Percentiles rank a stretch among this genome's conserved stretches.
phyloP scores from a whole-genome alignment of 2,888 invertebrate species.

The Drosophila formosana region DNA sequence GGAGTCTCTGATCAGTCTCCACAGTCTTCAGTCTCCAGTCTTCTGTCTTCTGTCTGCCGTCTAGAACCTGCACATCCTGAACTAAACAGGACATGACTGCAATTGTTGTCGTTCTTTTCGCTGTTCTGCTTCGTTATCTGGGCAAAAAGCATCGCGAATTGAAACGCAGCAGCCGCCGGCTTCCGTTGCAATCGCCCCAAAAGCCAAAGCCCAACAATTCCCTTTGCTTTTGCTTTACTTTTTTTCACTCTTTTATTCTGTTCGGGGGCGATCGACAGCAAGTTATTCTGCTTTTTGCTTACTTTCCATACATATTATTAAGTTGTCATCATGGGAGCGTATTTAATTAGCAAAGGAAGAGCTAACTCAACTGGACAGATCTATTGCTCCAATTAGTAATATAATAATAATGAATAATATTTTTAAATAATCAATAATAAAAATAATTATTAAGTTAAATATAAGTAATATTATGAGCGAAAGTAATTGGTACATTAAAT shows the following conservation, averaged over 20 bases:
- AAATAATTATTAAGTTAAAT: too few species aligned
- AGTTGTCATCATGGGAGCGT: not conserved
- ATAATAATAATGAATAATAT: too few species aligned
- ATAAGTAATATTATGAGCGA: too few species aligned
- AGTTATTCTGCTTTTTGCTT: conserved; percentile 22
- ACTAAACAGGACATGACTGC: conserved; percentile 43
- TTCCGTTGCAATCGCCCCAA: conserved; percentile 60
- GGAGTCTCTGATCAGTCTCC: conserved; percentile 47
- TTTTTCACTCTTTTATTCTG: too few species aligned
- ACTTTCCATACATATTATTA: conserved; percentile 3
- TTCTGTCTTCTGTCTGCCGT: not conserved
- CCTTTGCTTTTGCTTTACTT: conserved; percentile 25
- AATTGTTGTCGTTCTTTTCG: conserved; percentile 31
- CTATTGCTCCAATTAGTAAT: too few species aligned
- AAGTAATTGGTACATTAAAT: too few species aligned
- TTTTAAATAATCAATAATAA: too few species aligned
- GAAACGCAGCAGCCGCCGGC: conserved; percentile 55
- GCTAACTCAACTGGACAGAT: not conserved
- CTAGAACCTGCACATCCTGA: conserved; percentile 40
- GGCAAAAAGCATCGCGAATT: conserved; percentile 57
- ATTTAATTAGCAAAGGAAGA: not conserved
- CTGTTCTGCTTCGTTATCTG: conserved; percentile 49
- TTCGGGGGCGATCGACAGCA: conserved; percentile 62
- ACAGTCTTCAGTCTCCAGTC: conserved; percentile 10
- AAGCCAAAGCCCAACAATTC: conserved; percentile 23